phyloP scores from a whole-genome alignment of 2,113 vertebrate species.

The Delphinus delphis region DNA sequence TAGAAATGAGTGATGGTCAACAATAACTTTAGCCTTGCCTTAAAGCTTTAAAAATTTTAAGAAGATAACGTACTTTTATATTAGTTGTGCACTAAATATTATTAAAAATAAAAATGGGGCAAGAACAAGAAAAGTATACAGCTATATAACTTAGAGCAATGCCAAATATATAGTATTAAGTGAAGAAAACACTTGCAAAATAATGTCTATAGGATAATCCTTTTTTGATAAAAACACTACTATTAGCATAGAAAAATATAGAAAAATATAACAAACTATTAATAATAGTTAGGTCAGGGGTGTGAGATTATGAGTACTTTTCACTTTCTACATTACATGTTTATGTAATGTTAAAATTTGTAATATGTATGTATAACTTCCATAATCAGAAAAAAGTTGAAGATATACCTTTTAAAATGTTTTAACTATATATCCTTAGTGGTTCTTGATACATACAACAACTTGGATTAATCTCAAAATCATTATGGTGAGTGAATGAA shows the following conservation, averaged over 20 bases:
- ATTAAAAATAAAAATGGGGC: neutral
- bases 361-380: neutral
- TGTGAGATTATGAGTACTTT: neutral
- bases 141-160: neutral
- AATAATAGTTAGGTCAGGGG: neutral
- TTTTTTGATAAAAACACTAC: neutral
- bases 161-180: neutral
- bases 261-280: neutral
- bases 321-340: conserved; percentile 6
- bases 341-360: neutral
- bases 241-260: neutral
- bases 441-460: no score
- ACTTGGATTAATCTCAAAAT: no score
- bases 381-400: neutral
- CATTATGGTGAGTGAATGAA: no score
- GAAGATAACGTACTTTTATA: no score
- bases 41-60: neutral
- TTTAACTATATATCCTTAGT: neutral
- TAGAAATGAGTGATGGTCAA: neutral
- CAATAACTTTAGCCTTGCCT: neutral
- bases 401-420: neutral
- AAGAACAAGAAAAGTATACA: neutral
- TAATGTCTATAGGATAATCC: neutral
- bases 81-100: neutral
- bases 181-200: neutral